A percentile compares a stretch with the other conserved stretches of the same genome.
phyloP scores from a whole-genome alignment of 2,888 invertebrate genomes.

The Cryptocephalus moraei region DNA sequence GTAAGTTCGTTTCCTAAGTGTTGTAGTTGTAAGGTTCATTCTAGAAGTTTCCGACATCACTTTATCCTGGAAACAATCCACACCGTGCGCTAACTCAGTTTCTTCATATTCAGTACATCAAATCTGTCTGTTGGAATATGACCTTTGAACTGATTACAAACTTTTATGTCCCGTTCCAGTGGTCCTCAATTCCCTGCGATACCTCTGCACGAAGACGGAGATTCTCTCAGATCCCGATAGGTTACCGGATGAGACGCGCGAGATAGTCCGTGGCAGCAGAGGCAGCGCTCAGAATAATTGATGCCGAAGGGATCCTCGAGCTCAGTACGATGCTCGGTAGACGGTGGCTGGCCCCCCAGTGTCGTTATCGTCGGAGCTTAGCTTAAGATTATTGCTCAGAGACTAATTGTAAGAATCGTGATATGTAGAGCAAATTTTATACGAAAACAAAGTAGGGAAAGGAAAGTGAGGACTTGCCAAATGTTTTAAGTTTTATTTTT shows the following conservation, averaged over 20 bases:
- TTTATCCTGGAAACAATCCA: too few relatives aligned
- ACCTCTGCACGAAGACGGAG: conserved; percentile 85
- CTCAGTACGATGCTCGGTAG: too few relatives aligned
- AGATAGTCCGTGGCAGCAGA: conserved; percentile 45
- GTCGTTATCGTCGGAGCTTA: neutral
- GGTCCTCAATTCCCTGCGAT: conserved; percentile 81
- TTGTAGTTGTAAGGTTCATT: too few relatives aligned
- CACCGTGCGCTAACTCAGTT: too few relatives aligned
- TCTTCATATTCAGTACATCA: too few relatives aligned
- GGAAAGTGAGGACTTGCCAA: conserved; percentile 7
- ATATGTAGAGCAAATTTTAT: conserved; percentile 14
- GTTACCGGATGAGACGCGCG: conserved; percentile 80
- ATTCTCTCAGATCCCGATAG: conserved; percentile 82
- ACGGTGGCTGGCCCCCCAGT: neutral
- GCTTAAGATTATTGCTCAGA: conserved; percentile 10
- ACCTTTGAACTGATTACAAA: neutral
- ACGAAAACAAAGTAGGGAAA: conserved; percentile 1
- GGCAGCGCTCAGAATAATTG: conserved; percentile 6
- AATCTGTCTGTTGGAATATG: too few relatives aligned
- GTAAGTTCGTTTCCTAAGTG: too few relatives aligned
- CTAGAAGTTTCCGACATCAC: too few relatives aligned
- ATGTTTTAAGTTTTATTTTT: conserved; percentile 7
- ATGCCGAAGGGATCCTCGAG: conserved; percentile 2
- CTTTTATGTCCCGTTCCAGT: conserved; percentile 48
- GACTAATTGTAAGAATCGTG: conserved; percentile 9